A percentile compares a stretch with the other conserved stretches of the same genome.
Conservation (phyloP, 2,113 vertebrate genomes). For the Helogale parvula region DNA sequence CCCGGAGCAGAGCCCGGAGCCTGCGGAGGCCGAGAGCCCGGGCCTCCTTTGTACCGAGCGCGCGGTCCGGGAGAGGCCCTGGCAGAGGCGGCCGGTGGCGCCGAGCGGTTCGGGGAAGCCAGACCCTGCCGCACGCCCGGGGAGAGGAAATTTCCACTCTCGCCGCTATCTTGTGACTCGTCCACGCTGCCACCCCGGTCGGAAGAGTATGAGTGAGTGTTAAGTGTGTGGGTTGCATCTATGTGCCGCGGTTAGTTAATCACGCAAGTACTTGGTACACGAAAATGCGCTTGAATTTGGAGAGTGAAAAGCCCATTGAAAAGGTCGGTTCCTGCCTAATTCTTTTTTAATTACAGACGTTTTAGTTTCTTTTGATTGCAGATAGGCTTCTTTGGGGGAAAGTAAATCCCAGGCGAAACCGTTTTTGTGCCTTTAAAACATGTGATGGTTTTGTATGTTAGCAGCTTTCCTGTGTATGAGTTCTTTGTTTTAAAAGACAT, state of each 20-base stretch:
- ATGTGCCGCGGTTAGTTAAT: conserved; percentile 40
- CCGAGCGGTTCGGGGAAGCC: conserved; percentile 83
- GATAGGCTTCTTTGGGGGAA: neutral
- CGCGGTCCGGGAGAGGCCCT: conserved; percentile 67
- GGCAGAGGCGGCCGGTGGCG: conserved; percentile 73
- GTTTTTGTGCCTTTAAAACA: neutral
- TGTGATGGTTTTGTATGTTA: neutral
- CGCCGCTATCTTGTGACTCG: conserved; percentile 78
- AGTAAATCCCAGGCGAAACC: neutral
- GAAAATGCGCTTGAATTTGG: conserved; percentile 21
- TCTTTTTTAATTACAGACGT: neutral
- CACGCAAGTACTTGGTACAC: conserved; percentile 45
- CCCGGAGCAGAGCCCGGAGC: neutral
- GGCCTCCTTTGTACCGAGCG: conserved; percentile 70
- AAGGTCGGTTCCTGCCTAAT: neutral
- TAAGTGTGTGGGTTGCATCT: conserved; percentile 59
- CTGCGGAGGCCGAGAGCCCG: neutral
- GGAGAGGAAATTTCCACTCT: conserved; percentile 89
- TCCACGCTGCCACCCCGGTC: conserved; percentile 58
- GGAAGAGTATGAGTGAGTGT: conserved; percentile 66
- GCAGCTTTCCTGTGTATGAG: neutral
- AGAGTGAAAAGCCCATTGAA: neutral
- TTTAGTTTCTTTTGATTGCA: neutral
- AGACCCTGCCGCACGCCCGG: conserved; percentile 79
- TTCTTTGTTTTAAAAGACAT: conserved; percentile 68